These are phyloP conservation scores for Azemiops feae DNA, from an alignment of 2,113 vertebrate species.

Conservation along the genomic window DNA sequence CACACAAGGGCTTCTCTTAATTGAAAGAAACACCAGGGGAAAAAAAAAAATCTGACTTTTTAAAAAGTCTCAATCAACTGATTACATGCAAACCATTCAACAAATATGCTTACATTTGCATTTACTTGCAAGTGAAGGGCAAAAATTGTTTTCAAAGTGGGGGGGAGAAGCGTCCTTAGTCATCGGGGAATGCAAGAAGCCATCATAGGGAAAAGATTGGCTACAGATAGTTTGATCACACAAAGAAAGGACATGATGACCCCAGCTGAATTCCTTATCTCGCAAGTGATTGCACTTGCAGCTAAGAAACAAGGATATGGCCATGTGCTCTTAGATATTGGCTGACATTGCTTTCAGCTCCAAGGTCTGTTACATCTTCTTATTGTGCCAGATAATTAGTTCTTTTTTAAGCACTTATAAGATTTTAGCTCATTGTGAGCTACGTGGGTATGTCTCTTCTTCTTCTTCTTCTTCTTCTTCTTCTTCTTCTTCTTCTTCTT, in stretches of 20 bases:
- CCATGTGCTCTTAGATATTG: background rate
- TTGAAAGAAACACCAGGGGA: no score
- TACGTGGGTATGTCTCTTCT: no score
- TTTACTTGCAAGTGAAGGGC: background rate
- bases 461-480: no score
- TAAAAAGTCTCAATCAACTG: no score
- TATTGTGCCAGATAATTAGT: background rate
- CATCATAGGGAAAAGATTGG: background rate
- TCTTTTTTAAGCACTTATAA: no score
- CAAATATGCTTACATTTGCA: background rate
- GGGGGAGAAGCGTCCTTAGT: background rate
- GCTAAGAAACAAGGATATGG: background rate
- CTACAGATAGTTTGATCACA: background rate
- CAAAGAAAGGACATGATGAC: background rate
- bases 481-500: no score
- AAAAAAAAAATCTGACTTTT: no score
- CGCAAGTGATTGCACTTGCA: background rate
- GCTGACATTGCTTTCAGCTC: background rate
- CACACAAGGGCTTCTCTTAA: no score
- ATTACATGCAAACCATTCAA: no score
- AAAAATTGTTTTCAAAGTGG: background rate
- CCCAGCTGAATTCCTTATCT: background rate
- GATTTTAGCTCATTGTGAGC: no score
- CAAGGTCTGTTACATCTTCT: background rate
- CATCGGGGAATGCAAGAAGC: background rate